phyloP scores from a whole-genome alignment of 1,140 invertebrate species.

The Bombus turneri region DNA sequence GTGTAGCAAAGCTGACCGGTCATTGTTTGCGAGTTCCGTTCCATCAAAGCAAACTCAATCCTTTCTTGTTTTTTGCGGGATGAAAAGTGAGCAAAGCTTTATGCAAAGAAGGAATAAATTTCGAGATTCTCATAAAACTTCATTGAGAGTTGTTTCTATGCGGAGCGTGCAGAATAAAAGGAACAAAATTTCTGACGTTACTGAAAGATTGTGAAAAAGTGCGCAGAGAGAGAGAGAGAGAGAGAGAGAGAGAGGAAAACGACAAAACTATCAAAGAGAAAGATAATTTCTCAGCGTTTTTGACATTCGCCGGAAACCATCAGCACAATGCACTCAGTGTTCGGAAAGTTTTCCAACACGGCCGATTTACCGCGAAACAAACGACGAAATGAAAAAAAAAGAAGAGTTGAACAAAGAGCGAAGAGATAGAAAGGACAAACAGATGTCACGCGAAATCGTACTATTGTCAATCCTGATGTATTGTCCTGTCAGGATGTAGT shows the following conservation, averaged over 20 bases:
- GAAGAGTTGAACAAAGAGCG: slow-evolving; percentile 14
- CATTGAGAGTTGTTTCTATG: neutral
- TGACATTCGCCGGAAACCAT: neutral
- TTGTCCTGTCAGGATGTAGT: slow-evolving; percentile 65
- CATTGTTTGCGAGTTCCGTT: slow-evolving; percentile 11
- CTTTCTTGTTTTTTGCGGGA: neutral
- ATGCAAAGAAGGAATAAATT: neutral
- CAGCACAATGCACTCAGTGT: neutral
- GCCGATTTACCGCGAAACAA: slow-evolving; percentile 57
- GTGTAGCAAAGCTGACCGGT: slow-evolving; percentile 4
- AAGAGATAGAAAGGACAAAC: slow-evolving; percentile 42
- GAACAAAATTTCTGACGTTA: neutral
- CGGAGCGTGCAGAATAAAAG: neutral
- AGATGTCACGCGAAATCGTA: slow-evolving; percentile 56
- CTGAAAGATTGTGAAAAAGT: neutral
- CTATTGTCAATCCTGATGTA: slow-evolving; percentile 68
- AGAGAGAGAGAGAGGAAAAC: neutral
- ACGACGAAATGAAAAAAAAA: slow-evolving; percentile 29
- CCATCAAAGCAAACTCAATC: neutral
- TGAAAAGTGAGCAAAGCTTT: neutral
- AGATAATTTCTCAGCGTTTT: slow-evolving; percentile 13
- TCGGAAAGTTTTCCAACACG: slow-evolving; percentile 42
- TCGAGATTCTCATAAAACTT: neutral
- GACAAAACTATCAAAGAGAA: neutral
- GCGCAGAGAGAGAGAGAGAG: neutral